Percentiles rank a stretch among this genome's conserved stretches.
These are phyloP conservation scores for Myiagra hebetior DNA, from an alignment of 2,113 vertebrate species.

Conservation along the genomic window DNA sequence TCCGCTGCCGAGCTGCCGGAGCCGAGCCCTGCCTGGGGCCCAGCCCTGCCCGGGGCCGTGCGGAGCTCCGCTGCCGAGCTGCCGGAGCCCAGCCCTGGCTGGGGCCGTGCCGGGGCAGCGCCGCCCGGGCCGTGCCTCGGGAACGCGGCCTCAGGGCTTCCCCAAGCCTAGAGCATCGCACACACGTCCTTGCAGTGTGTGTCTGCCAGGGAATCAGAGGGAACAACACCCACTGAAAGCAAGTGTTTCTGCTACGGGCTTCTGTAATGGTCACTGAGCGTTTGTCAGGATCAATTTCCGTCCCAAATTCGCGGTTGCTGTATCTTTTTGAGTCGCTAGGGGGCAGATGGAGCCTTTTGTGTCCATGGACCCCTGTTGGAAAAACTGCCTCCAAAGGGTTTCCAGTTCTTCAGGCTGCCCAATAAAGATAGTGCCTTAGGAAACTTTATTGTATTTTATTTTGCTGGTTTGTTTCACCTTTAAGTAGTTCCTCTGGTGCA, in stretches of 20 bases:
- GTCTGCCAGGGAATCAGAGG: neutral
- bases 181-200: neutral
- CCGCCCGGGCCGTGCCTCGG: neutral
- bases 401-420: neutral
- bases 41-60: neutral
- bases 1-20: rapidly evolving
- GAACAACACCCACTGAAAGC: rapidly evolving
- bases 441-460: neutral
- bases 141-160: neutral
- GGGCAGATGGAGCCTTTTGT: neutral
- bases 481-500: neutral
- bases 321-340: neutral
- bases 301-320: neutral
- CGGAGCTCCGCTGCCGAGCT: rapidly evolving
- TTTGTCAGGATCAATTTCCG: neutral
- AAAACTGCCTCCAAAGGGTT: neutral
- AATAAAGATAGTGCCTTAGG: neutral
- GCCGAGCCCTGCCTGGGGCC: neutral
- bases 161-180: neutral
- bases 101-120: neutral
- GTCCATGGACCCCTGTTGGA: neutral
- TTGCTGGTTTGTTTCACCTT: neutral
- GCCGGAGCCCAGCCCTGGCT: neutral
- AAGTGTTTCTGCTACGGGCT: rapidly evolving
- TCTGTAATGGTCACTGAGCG: rapidly evolving